Evolutionary conservation across 2,113 vertebrate species (phyloP).

Genomic region (Naja naja): DNA sequence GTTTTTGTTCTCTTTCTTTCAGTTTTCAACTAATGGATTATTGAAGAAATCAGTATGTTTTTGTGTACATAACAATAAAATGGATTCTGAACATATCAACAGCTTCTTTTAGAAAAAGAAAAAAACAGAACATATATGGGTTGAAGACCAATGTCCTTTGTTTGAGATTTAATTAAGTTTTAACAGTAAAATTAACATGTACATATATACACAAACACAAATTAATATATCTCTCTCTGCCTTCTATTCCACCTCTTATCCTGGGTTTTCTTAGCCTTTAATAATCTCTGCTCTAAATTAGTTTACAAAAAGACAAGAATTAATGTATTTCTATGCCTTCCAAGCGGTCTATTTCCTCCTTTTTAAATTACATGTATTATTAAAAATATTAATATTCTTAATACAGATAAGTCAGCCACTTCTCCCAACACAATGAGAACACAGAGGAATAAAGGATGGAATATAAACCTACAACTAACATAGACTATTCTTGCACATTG

Average conservation of each 20-base stretch:
- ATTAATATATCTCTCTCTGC: neutral
- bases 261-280: neutral
- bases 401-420: conserved; percentile 8
- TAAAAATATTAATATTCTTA: conserved; percentile 31
- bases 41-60: conserved; percentile 56
- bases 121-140: neutral
- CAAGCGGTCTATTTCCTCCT: neutral
- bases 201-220: neutral
- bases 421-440: conserved; percentile 38
- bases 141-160: conserved; percentile 21
- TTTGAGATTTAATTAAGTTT: neutral
- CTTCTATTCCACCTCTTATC: neutral
- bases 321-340: conserved; percentile 19
- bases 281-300: conserved; percentile 15
- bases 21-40: conserved; percentile 57
- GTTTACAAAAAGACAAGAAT: conserved; percentile 28
- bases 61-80: conserved; percentile 55
- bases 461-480: conserved; percentile 2
- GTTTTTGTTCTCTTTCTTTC: conserved; percentile 21
- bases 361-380: conserved; percentile 28
- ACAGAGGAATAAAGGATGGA: conserved; percentile 12
- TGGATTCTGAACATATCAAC: conserved; percentile 34
- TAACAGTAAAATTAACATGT: neutral
- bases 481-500: conserved; percentile 17
- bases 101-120: neutral